Percentiles rank a stretch among this genome's conserved stretches.
phyloP scores from a whole-genome alignment of 2,888 invertebrate genomes.

The Sthenelais limicola region DNA sequence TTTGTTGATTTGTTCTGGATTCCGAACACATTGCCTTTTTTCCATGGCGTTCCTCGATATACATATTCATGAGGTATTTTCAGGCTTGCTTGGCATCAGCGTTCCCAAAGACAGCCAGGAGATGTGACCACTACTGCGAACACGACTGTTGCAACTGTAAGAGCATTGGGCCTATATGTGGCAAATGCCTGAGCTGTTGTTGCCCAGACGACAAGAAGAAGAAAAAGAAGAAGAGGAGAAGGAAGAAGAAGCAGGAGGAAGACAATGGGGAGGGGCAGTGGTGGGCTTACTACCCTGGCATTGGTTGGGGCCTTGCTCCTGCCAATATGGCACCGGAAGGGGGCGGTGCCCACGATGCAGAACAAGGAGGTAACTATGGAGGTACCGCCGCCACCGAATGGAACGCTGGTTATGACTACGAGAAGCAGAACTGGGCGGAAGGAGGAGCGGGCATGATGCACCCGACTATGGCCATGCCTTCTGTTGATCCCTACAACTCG shows the following conservation, averaged over 20 bases:
- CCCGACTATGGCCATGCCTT: too few relatives aligned
- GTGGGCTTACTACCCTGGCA: conserved; percentile 24
- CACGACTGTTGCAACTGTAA: background rate
- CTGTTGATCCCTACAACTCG: too few relatives aligned
- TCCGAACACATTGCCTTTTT: too few relatives aligned
- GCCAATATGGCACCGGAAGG: conserved; percentile 2
- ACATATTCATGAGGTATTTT: background rate
- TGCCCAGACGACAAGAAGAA: background rate
- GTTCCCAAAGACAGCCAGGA: conserved; percentile 11
- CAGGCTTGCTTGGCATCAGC: background rate
- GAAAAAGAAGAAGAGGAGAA: background rate
- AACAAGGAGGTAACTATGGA: too few relatives aligned
- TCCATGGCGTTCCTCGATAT: background rate
- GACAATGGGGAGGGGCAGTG: background rate
- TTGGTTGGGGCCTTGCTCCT: conserved; percentile 18
- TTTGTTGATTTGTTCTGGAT: too few relatives aligned
- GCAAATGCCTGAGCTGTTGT: background rate
- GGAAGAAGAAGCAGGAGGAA: background rate
- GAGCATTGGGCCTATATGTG: background rate
- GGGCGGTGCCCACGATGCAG: background rate
- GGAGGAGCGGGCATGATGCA: conserved; percentile 5
- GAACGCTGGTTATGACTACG: conserved; percentile 15
- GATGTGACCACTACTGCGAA: conserved; percentile 19
- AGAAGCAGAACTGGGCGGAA: background rate
- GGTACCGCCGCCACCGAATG: background rate